Base-by-base conservation (phyloP, 1,140 invertebrate species). In the Drosophila malerkotliana region DNA sequence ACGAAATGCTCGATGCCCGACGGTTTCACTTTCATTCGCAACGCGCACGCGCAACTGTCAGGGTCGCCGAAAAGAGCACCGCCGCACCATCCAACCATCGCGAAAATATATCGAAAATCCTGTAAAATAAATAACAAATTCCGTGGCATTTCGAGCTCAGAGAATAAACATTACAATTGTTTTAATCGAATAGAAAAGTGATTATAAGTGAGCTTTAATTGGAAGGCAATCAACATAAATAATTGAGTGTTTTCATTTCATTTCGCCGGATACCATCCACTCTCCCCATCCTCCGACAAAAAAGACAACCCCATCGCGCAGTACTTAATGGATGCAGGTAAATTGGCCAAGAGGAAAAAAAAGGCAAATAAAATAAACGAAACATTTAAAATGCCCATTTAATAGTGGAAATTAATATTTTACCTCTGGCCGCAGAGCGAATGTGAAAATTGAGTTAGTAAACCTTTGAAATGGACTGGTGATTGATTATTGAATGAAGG, bases 11-110 rank as follows among this genome's bases (percentile, higher is more conserved):
- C 62, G 61, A 54, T 73, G 61, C 81, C 77, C 63, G 39, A 64
- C 74, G 78, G 80, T 91, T 91, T 91, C 90, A 91, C 90, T 91
- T 91, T 91, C 90, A 91, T 91, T 91, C 77, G 85, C 74, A 77
- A 71, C 71, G 84, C 80, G 84, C 69, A 88, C 80, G 77, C 85
- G 84, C 79, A 80, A 52, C 84, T 72, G 69, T 45, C 69, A 87
- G 83, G 82, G 78, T 85, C 83, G 82, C 72, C 56, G 34, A 41
- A 26, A 59, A 54, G 37, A 74, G 41, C 61, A n/a, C 10, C n/a
- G 52, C 32, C 51, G 57, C 69, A 59, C 47, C 68, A 44, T 18
- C 49, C 64, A 47, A 34, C 14, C 41, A 37, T 10, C 34, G 5
- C 26, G 26, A 37, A 10, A 34, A 39, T n/a, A 32, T 5, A 49